phyloP scores from a whole-genome alignment of 1,140 invertebrate genomes.

The Ptiloglossa arizonensis region DNA sequence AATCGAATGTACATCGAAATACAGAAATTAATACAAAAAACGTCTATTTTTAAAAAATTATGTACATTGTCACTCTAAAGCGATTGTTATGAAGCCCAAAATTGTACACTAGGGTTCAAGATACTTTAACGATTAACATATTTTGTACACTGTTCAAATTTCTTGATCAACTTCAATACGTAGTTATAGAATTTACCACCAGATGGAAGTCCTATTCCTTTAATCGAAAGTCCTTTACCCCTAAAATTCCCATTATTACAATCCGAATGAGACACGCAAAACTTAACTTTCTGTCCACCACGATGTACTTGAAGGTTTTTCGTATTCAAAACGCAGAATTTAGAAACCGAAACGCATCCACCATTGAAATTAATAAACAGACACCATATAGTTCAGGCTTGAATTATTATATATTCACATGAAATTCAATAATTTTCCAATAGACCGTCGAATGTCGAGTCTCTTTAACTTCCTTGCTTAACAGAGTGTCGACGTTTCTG shows the following conservation, averaged over 20 bases:
- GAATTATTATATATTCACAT: constrained; percentile 9
- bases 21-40: constrained; percentile 15
- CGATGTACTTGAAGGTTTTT: background rate
- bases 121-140: no score
- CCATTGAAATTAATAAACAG: background rate
- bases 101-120: no score
- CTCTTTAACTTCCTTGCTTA: constrained; percentile 13
- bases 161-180: background rate
- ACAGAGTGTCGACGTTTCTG: constrained; percentile 35
- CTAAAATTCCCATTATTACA: no score
- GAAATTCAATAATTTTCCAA: background rate
- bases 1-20: constrained; percentile 34
- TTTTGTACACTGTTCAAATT: background rate
- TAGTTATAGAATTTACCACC: background rate
- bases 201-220: background rate
- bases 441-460: constrained; percentile 16
- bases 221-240: no score
- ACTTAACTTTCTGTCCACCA: no score
- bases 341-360: constrained; percentile 1
- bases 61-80: background rate
- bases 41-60: constrained; percentile 10
- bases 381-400: background rate
- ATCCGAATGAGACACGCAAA: no score
- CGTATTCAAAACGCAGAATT: background rate
- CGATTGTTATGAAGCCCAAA: background rate